Evolutionary conservation across 2,113 vertebrate genomes (phyloP), one percentile per base, ranked within the genome.

Genomic region (Sphyrna mokarran): DNA sequence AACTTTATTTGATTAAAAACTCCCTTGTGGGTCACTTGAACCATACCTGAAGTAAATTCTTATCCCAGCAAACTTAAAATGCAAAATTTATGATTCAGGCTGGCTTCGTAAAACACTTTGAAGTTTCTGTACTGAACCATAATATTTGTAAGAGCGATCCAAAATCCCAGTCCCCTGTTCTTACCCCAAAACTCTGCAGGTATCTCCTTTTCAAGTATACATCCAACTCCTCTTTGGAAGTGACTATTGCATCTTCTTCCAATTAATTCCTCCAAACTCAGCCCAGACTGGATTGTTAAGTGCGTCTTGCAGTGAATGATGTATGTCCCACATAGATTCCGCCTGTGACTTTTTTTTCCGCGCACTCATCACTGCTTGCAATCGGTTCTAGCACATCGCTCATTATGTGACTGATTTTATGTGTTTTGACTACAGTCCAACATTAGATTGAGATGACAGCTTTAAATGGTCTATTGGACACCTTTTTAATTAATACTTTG

Each of bases 391-490:
- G n/a, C 72, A 95, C 68, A 95, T 72, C 29, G 22, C n/a, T 43
- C 69, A 72, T 29, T 95, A 95, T 54, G 37, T 72, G 93, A 95
- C 68, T 95, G 69, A 54, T 76, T 70, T 95, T 29, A 72, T 72
- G 69, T 95, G n/a, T 70, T 72, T 95, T 95, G 94, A 95, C 40
- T 95, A 26, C 40, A 43, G 48, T 95, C 94, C 94, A 95, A 95
- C 7, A 95, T 72, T 54, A 54, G 40, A 95, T 95, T 76, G 94
- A 95, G 68, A 95, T 48, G 23, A 95, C 94, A 95, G 94, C 69
- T 54, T 72, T 95, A 95, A 95, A 95, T 95, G 94, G 94, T 95
- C 43, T 72, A 95, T 95, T 72, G 68, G 94, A 72, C 68, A 95
- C 69, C 94, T 95, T 95, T 95, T 95, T 54, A 95, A 72, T 95